phyloP scores from a whole-genome alignment of 37 sponge, comb jelly and placozoan species.

The Corticium candelabrum region DNA sequence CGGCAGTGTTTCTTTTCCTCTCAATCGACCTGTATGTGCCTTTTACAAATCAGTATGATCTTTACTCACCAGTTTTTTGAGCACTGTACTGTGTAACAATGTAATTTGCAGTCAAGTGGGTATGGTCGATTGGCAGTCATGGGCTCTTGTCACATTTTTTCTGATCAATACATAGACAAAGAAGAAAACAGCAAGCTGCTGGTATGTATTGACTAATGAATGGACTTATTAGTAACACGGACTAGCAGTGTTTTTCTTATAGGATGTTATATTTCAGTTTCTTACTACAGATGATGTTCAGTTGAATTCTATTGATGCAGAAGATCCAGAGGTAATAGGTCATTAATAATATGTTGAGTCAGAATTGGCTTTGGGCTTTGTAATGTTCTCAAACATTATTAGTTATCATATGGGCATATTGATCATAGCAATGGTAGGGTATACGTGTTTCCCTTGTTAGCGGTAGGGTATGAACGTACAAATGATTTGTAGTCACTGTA shows the following conservation, averaged over 20 bases:
- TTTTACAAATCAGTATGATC: slow-evolving; percentile 28
- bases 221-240: not conserved
- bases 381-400: too few relatives aligned
- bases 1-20: slow-evolving; percentile 78
- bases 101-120: not conserved
- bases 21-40: slow-evolving; percentile 96
- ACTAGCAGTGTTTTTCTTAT: slow-evolving; percentile 3
- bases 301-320: slow-evolving; percentile 89
- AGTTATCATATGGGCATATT: too few relatives aligned
- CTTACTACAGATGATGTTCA: slow-evolving; percentile 68
- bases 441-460: too few relatives aligned
- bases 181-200: slow-evolving; percentile 78
- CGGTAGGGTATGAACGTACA: too few relatives aligned
- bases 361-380: too few relatives aligned
- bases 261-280: slow-evolving; percentile 73
- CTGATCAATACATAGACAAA: slow-evolving; percentile 81
- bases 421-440: too few relatives aligned
- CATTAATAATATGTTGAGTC: too few relatives aligned
- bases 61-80: not conserved
- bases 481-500: too few relatives aligned
- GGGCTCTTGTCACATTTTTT: slow-evolving; percentile 87
- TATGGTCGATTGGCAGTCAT: slow-evolving; percentile 65
- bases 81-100: not conserved
- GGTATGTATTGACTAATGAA: not conserved
- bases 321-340: slow-evolving; percentile 90